Base-by-base conservation (phyloP, 2,797 vertebrate species). In the Sebastes goodei region DNA sequence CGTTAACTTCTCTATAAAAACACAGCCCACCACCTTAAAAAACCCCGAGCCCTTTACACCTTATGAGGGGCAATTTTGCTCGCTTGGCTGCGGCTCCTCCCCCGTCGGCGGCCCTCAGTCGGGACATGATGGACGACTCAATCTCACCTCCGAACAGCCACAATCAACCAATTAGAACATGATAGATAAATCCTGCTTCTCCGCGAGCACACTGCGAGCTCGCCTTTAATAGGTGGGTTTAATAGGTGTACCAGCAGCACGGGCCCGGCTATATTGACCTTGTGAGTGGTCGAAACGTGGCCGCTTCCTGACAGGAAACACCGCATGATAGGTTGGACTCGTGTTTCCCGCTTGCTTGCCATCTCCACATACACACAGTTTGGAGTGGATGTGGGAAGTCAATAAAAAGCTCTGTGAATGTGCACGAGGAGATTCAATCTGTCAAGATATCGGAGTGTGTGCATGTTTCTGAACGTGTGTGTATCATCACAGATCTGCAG, bases 81-180 rank as follows among this genome's bases (percentile, higher is more conserved):
- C 76, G 89, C 91, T 88, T 78, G 86, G 87, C 88, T 94, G 82
- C 90, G 62, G 77, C 83, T 76, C 88, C 89, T 78, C 87, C 85
- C 83, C 90, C 85, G 76, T 74, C 81, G 63, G 85, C 84, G 23
- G 79, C 77, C 88, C 89, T 88, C 86, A 76, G 88, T 81, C 89
- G 76, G 83, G 81, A 90, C 89, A 90, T 94, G 94, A 96, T 95
- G 93, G 92, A 95, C 90, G 92, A 95, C 92, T 94, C 95, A 95
- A 96, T 95, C 94, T 94, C 86, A 35, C 75, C 83, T 85, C 84
- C 63, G 78, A 94, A 90, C 90, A 88, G 93, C 90, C 86, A 86
- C 94, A 93, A 95, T 95, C 95, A 95, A 92, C 93, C 88, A 92
- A 95, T 95, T 92, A 94, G 92, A 94, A 86, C 81, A 84, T 90